These are phyloP conservation scores for Marisa cornuarietis DNA, from an alignment of 1,140 invertebrate genomes.

Conservation along the genomic window DNA sequence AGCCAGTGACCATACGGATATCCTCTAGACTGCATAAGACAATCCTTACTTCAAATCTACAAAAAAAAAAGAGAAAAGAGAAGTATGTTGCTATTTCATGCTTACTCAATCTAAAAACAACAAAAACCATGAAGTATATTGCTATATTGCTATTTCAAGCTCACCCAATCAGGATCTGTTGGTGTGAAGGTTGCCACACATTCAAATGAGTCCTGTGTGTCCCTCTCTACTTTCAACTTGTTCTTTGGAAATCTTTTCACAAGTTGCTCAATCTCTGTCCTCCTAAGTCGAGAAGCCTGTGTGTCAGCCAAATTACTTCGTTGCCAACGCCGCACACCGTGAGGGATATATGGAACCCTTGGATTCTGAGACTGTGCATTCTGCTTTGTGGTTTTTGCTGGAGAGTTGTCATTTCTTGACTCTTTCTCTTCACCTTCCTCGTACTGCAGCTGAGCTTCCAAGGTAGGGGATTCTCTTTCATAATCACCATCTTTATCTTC, in stretches of 20 bases:
- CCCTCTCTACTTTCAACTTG: constrained; percentile 28
- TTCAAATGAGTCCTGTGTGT: constrained; percentile 29
- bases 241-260: constrained; percentile 47
- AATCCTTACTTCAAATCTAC: no score
- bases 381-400: constrained; percentile 14
- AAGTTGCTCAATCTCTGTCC: constrained; percentile 46
- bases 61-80: no score
- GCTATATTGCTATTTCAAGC: neutral
- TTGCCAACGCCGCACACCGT: neutral
- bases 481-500: neutral
- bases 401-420: neutral
- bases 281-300: constrained; percentile 31
- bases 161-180: constrained; percentile 60
- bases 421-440: neutral
- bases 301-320: constrained; percentile 32
- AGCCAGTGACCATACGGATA: no score
- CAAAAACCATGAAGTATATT: no score
- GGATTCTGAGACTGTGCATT: neutral
- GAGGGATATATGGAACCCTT: neutral
- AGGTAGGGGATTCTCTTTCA: neutral
- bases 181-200: constrained; percentile 43
- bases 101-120: constrained; percentile 62
- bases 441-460: neutral
- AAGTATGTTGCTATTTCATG: no score
- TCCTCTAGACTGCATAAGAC: no score